A percentile compares a stretch with the other conserved stretches of the same genome.
Evolutionary conservation across 2,888 invertebrate genomes (phyloP).

Genomic region (Stegophylla sp.): DNA sequence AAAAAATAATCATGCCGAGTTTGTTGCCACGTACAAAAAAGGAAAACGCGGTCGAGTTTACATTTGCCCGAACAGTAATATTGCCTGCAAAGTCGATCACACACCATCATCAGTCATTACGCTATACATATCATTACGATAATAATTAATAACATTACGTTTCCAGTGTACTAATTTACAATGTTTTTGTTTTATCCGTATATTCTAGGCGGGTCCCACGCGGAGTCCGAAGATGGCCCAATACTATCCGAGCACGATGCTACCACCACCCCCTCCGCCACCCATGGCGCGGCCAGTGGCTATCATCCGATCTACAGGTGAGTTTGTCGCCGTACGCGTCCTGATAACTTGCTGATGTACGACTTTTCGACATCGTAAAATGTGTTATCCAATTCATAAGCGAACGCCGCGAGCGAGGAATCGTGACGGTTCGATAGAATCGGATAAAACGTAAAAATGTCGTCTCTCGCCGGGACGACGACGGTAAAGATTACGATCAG

Average conservation of each 20-base stretch:
- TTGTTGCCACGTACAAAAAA: too few relatives aligned
- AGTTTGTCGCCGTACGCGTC: slow-evolving; percentile 61
- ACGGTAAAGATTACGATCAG: too few relatives aligned
- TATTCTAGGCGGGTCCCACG: slow-evolving; percentile 69
- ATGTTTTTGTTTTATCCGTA: slow-evolving; percentile 56
- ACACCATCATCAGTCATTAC: background rate
- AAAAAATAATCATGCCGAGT: too few relatives aligned
- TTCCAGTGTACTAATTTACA: slow-evolving; percentile 59
- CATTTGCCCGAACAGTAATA: too few relatives aligned
- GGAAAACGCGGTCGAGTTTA: too few relatives aligned
- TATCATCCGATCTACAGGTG: slow-evolving; percentile 88
- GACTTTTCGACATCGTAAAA: too few relatives aligned
- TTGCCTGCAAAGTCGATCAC: background rate
- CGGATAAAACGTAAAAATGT: background rate
- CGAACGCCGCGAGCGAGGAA: background rate
- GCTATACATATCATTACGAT: background rate
- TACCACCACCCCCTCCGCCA: slow-evolving; percentile 92
- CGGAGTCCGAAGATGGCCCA: slow-evolving; percentile 77
- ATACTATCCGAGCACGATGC: slow-evolving; percentile 89
- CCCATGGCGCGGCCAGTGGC: slow-evolving; percentile 97
- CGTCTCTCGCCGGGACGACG: background rate
- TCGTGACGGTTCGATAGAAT: too few relatives aligned
- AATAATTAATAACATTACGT: background rate
- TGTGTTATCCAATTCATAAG: too few relatives aligned
- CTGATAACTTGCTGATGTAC: background rate